Evolutionary conservation across 1,140 invertebrate genomes (phyloP), one percentile per base, ranked within the genome.

Genomic region (Caenorhabditis inopinata): DNA sequence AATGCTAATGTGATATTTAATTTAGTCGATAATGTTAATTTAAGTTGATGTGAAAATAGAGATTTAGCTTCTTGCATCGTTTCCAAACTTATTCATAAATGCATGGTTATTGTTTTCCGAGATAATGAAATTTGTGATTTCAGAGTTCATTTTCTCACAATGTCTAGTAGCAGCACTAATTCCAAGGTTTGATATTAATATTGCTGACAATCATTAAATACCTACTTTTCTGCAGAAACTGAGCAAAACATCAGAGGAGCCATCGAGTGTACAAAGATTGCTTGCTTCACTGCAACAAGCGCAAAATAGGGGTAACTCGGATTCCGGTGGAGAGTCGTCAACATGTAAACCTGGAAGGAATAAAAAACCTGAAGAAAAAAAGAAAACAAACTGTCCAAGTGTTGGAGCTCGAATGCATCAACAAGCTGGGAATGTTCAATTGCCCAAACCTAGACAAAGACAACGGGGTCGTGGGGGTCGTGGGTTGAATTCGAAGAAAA

Each of bases 371-470:
- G 38, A 68, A n/a, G 38, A 68, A 2, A 68, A 68, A 68, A 68
- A 38, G 32, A 35, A 68, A 18, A 5, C 32, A 18, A 38, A 68
- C 18, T 9, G 32, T 9, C 32, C 32, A 1, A 68, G 58, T 38
- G 58, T 68, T 18, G 58, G 58, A 12, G 58, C 58, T 21, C 32
- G 58, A 42, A 68, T 68, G 58, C 58, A 68, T 21, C 58, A 68
- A 42, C 58, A 68, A 18, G 58, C 58, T 11, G 58, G 38, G 21
- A 68, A 38, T 11, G 58, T 18, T 16, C 11, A 12, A 9, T 2
- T 21, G 6, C 14, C 38, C n/a, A 29, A 38, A 42, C 18, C 29
- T 2, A 68, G 38, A 11, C 29, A 32, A 38, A 16, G 29, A 21
- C 58, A 32, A 7, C 58, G 38, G 16, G n/a, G 6, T 68, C 58